Percentiles rank a stretch among this genome's conserved stretches.
phyloP scores from a whole-genome alignment of 2,797 vertebrate genomes.

The Phrynocephalus guinanensis region DNA sequence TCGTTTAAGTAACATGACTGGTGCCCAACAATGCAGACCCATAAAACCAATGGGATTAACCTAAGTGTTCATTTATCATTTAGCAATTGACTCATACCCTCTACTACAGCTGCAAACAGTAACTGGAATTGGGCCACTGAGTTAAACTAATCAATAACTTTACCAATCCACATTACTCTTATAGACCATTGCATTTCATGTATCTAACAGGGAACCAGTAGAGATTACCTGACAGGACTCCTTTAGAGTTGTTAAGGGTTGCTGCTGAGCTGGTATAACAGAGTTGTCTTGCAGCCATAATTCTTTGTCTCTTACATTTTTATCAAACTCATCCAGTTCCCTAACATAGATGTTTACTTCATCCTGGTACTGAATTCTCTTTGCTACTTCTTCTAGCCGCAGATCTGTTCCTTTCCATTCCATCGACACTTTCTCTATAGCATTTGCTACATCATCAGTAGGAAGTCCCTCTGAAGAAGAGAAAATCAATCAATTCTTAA shows the following conservation, averaged over 20 bases:
- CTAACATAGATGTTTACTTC: constrained; percentile 79
- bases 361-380: constrained; percentile 82
- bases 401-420: constrained; percentile 82
- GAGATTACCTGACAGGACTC: constrained; percentile 85
- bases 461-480: constrained; percentile 77
- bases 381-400: constrained; percentile 80
- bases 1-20: too few relatives aligned
- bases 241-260: constrained; percentile 71
- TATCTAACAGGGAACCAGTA: not conserved
- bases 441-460: constrained; percentile 66
- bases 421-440: constrained; percentile 77
- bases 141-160: not conserved
- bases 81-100: too few relatives aligned
- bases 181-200: not conserved
- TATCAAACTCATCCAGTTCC: constrained; percentile 82
- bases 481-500: not conserved
- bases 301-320: constrained; percentile 80
- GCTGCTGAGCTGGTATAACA: constrained; percentile 54
- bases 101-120: too few relatives aligned
- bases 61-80: too few relatives aligned
- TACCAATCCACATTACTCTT: not conserved
- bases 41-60: too few relatives aligned
- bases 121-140: not conserved
- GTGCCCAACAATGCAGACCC: too few relatives aligned
- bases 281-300: constrained; percentile 75